A percentile compares a stretch with the other conserved stretches of the same genome.
Conservation (phyloP, 2,888 invertebrate genomes). For the Drosophila percnosoma region DNA sequence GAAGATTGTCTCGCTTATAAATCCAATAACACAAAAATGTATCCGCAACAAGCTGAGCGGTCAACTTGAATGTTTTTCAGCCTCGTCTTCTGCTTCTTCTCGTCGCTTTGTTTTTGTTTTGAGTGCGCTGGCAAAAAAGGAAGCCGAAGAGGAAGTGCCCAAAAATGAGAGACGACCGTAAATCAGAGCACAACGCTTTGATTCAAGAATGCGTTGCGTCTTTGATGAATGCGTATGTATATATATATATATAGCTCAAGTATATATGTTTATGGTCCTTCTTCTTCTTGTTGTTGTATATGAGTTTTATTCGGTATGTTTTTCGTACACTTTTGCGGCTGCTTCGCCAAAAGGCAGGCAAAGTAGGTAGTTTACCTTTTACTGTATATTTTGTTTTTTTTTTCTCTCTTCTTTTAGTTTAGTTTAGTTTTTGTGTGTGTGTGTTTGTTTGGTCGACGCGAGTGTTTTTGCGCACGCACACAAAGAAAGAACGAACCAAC, state of each 20-base stretch:
- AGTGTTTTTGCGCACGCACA: constrained; percentile 66
- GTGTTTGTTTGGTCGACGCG: constrained; percentile 8
- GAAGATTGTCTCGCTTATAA: constrained; percentile 51
- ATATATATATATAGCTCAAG: constrained; percentile 43
- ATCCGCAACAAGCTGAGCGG: constrained; percentile 62
- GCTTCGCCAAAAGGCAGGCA: constrained; percentile 68
- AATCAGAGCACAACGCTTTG: constrained; percentile 68
- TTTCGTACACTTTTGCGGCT: constrained; percentile 78
- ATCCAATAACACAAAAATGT: constrained; percentile 53
- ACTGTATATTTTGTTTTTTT: constrained; percentile 10
- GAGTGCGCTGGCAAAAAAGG: constrained; percentile 17
- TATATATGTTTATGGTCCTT: constrained; percentile 21
- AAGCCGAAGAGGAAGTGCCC: constrained; percentile 23
- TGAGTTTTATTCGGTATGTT: constrained; percentile 61
- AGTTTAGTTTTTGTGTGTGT: constrained; percentile 26
- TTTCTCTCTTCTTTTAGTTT: constrained; percentile 23
- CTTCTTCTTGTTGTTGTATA: constrained; percentile 24
- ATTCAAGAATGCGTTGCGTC: constrained; percentile 51
- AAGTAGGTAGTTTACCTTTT: constrained; percentile 79
- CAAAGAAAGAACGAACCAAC: constrained; percentile 4
- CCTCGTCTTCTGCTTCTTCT: neutral
- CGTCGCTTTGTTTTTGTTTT: constrained; percentile 13
- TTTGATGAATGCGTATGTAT: neutral
- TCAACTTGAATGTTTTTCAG: constrained; percentile 13
- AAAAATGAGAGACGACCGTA: constrained; percentile 49